phyloP scores from a whole-genome alignment of 2,113 vertebrate genomes.

The Pteropus alecto region DNA sequence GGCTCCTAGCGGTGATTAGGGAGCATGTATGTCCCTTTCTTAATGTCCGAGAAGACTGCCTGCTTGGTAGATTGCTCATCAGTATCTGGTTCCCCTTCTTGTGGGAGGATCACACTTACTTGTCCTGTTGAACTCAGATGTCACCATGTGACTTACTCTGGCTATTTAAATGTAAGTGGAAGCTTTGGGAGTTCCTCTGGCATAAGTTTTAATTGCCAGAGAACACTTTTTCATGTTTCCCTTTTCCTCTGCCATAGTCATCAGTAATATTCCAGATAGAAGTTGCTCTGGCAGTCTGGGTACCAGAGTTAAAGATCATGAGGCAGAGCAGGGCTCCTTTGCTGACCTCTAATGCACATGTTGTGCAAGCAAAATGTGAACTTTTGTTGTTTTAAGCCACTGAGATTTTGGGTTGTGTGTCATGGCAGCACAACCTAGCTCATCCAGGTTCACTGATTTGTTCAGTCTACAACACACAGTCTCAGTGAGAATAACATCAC shows the following conservation, averaged over 20 bases:
- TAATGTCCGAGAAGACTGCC: not conserved
- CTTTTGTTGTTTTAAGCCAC: not conserved
- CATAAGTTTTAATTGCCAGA: not conserved
- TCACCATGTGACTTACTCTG: not conserved
- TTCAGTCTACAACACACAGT: not conserved
- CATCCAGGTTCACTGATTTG: not conserved
- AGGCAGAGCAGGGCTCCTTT: not conserved
- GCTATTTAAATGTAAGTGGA: not conserved
- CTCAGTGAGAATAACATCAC: not conserved
- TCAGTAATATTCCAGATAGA: not conserved
- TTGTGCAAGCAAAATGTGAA: not conserved
- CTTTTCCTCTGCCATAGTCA: not conserved
- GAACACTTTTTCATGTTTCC: not conserved
- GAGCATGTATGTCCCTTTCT: not conserved
- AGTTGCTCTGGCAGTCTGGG: not conserved
- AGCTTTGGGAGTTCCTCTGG: not conserved
- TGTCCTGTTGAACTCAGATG: not conserved
- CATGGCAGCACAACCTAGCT: not conserved
- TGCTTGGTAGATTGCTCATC: not conserved
- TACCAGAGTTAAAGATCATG: not conserved
- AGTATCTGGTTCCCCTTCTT: not conserved
- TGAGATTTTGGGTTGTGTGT: not conserved
- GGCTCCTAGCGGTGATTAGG: not conserved
- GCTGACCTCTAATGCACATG: not conserved
- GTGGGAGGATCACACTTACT: not conserved